A percentile compares a stretch with the other conserved stretches of the same genome.
Evolutionary conservation across 2,888 invertebrate genomes (phyloP).

Genomic region (Drosophila quinaria): DNA sequence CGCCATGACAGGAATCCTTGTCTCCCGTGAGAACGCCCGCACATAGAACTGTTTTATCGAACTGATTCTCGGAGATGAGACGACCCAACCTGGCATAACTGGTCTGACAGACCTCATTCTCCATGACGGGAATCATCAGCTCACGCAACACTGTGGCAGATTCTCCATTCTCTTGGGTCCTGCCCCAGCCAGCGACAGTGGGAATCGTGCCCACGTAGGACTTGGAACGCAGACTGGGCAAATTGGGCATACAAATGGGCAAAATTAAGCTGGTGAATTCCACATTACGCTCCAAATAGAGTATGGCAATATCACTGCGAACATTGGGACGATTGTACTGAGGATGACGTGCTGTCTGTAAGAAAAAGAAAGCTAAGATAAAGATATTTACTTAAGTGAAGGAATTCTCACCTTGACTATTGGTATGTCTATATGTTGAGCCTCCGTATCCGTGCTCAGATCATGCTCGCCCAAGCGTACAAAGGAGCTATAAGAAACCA

Average conservation of each 20-base stretch:
- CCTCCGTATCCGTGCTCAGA: slow-evolving; percentile 88
- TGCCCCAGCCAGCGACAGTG: slow-evolving; percentile 90
- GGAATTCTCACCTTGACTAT: slow-evolving; percentile 85
- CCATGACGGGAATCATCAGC: slow-evolving; percentile 90
- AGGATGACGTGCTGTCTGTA: slow-evolving; percentile 73
- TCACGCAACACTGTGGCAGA: slow-evolving; percentile 89
- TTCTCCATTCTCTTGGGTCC: slow-evolving; percentile 87
- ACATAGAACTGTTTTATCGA: slow-evolving; percentile 82
- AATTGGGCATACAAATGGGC: slow-evolving; percentile 92
- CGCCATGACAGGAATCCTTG: slow-evolving; percentile 85
- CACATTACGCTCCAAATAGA: slow-evolving; percentile 88
- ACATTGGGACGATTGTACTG: slow-evolving; percentile 85
- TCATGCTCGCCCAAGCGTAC: slow-evolving; percentile 93
- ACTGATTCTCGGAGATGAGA: slow-evolving; percentile 75
- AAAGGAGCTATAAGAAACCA: slow-evolving; percentile 58
- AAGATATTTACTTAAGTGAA: not conserved
- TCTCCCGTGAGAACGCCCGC: slow-evolving; percentile 83
- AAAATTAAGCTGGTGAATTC: slow-evolving; percentile 87
- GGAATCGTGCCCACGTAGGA: slow-evolving; percentile 88
- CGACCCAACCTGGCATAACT: slow-evolving; percentile 75
- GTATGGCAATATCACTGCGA: slow-evolving; percentile 92
- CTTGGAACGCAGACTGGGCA: slow-evolving; percentile 86
- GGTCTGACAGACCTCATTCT: slow-evolving; percentile 88
- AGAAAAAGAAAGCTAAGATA: not conserved
- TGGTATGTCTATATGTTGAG: slow-evolving; percentile 87